Conservation (phyloP, 2,888 invertebrate species). For the Mesopsocus fuscifrons region DNA sequence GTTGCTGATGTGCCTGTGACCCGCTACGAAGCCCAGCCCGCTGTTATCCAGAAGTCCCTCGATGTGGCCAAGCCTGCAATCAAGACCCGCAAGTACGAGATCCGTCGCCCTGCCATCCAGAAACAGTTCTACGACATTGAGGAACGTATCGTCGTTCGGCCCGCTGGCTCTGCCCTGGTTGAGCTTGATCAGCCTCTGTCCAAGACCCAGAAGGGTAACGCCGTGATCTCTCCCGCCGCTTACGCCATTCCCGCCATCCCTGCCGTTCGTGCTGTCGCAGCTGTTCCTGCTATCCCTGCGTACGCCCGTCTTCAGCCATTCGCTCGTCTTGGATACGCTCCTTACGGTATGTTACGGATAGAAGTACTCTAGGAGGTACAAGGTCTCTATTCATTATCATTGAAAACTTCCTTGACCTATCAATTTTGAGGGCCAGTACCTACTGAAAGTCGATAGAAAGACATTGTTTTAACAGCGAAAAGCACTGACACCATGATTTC, state of each 20-base stretch:
- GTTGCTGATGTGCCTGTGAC: slow-evolving; percentile 28
- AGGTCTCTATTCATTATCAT: too few species aligned
- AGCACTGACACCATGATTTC: too few species aligned
- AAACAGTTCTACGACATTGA: slow-evolving; percentile 44
- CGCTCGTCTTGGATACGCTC: neutral
- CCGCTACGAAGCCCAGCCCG: slow-evolving; percentile 30
- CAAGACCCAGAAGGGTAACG: slow-evolving; percentile 31
- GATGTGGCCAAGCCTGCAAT: slow-evolving; percentile 37
- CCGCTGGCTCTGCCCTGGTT: slow-evolving; percentile 37
- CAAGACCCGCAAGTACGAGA: slow-evolving; percentile 32
- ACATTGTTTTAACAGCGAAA: too few species aligned
- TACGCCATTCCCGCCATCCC: slow-evolving; percentile 13
- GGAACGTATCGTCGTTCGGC: slow-evolving; percentile 36
- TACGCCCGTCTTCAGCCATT: neutral
- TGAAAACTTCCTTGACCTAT: too few species aligned
- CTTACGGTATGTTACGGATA: too few species aligned
- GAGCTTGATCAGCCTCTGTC: slow-evolving; percentile 38
- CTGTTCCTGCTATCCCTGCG: neutral
- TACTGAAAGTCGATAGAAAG: too few species aligned
- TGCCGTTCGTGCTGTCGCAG: slow-evolving; percentile 10
- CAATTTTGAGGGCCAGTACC: too few species aligned
- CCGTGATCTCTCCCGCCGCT: slow-evolving; percentile 23
- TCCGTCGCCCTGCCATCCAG: slow-evolving; percentile 38
- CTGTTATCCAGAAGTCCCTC: slow-evolving; percentile 32
- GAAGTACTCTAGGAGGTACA: too few species aligned